phyloP scores from a whole-genome alignment of 2,888 invertebrate genomes.

The Himalopsyche anomala region DNA sequence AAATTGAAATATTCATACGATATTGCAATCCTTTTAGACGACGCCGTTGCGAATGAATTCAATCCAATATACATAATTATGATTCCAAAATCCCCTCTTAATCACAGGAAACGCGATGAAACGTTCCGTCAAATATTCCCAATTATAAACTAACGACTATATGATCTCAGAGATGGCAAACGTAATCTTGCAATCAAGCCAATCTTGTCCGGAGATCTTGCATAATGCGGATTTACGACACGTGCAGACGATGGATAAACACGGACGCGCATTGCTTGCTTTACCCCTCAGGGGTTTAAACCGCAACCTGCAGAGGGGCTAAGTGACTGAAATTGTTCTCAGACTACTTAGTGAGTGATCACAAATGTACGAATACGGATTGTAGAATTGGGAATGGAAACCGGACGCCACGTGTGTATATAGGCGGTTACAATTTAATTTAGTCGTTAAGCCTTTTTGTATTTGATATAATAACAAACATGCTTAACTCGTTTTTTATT shows the following conservation, averaged over 20 bases:
- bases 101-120: neutral
- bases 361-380: neutral
- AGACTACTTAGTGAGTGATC: neutral
- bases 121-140: neutral
- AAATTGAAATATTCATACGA: too few relatives aligned
- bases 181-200: conserved; percentile 17
- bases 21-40: too few relatives aligned
- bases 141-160: conserved; percentile 3
- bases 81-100: too few relatives aligned
- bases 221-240: conserved; percentile 4
- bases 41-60: too few relatives aligned
- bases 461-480: too few relatives aligned
- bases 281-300: neutral
- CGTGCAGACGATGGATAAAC: neutral
- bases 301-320: neutral
- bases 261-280: neutral
- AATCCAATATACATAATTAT: too few relatives aligned
- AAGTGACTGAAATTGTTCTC: conserved; percentile 17
- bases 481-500: too few relatives aligned
- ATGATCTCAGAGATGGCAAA: neutral
- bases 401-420: too few relatives aligned
- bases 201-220: neutral
- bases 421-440: too few relatives aligned
- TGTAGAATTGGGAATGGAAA: neutral
- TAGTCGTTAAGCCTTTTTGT: too few relatives aligned